Conservation (phyloP, 92 coral and sea anemone genomes). For the Zoanthus solanderi region DNA sequence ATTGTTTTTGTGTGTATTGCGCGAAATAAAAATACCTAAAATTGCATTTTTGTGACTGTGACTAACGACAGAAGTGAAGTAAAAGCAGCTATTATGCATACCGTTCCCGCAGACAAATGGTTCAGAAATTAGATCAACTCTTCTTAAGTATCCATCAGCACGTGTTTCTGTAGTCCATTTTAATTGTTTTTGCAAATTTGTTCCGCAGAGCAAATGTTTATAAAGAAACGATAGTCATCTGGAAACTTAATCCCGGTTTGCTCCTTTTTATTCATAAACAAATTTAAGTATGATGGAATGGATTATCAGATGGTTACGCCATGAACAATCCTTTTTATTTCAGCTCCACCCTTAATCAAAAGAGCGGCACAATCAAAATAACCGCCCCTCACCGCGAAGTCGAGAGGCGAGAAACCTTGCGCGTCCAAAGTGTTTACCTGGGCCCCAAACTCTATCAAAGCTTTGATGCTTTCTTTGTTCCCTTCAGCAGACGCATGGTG, state of each 20-base stretch:
- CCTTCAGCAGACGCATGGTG: constrained; percentile 97
- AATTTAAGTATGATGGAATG: not conserved
- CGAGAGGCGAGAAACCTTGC: constrained; percentile 90
- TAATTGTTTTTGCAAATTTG: not conserved
- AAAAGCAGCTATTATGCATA: not conserved
- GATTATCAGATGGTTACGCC: constrained; percentile 52
- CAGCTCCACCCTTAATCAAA: constrained; percentile 94
- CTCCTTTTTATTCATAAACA: not conserved
- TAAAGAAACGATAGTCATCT: not conserved
- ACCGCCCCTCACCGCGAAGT: constrained; percentile 96
- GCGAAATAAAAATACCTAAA: too few species aligned
- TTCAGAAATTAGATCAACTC: not conserved
- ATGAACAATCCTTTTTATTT: constrained; percentile 87
- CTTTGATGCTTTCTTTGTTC: constrained; percentile 76
- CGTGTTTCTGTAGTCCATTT: not conserved
- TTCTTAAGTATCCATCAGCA: constrained; percentile 4
- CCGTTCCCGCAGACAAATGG: not conserved
- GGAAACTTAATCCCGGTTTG: not conserved
- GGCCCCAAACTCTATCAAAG: constrained; percentile 78
- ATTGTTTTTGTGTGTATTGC: too few species aligned
- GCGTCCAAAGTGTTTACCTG: constrained; percentile 76
- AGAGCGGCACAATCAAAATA: constrained; percentile 95
- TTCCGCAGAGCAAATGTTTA: not conserved
- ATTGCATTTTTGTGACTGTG: too few species aligned
- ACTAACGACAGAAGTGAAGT: too few species aligned